A percentile compares a stretch with the other conserved stretches of the same genome.
Evolutionary conservation across 2,113 vertebrate genomes (phyloP).

Genomic region (Amphiprion percula): DNA sequence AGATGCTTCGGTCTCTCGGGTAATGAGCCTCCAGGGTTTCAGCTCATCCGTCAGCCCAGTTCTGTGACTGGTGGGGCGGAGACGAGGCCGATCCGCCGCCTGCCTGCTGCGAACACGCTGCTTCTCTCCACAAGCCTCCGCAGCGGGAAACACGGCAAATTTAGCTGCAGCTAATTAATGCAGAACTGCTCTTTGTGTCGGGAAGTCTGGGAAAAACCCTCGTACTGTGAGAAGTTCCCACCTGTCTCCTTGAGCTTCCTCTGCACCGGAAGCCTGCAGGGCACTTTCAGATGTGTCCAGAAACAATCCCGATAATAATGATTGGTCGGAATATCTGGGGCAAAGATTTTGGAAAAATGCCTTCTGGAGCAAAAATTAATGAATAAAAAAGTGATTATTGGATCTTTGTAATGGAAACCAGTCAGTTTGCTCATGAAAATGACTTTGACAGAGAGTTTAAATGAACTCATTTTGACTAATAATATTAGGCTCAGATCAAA

Average conservation of each 20-base stretch:
- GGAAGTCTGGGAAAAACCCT: background rate
- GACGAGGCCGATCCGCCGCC: constrained; percentile 13
- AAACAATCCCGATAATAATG: constrained; percentile 27
- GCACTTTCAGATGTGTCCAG: constrained; percentile 18
- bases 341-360: background rate
- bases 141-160: constrained; percentile 41
- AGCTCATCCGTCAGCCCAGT: constrained; percentile 48
- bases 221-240: constrained; percentile 39
- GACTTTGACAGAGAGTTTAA: constrained; percentile 59
- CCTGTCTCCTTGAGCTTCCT: constrained; percentile 29
- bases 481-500: constrained; percentile 56
- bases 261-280: background rate
- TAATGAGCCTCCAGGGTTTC: constrained; percentile 63
- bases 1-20: constrained; percentile 42
- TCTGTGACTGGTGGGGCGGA: constrained; percentile 58
- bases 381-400: constrained; percentile 26
- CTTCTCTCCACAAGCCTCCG: constrained; percentile 20
- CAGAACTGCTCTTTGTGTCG: constrained; percentile 43
- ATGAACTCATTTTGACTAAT: constrained; percentile 51
- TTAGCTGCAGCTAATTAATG: constrained; percentile 65
- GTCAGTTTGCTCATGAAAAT: constrained; percentile 45
- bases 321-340: constrained; percentile 7
- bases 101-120: constrained; percentile 40
- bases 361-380: constrained; percentile 4
- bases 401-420: constrained; percentile 35